These are phyloP conservation scores for Albula glossodonta DNA, from an alignment of 2,113 vertebrate genomes.

Conservation along the genomic window DNA sequence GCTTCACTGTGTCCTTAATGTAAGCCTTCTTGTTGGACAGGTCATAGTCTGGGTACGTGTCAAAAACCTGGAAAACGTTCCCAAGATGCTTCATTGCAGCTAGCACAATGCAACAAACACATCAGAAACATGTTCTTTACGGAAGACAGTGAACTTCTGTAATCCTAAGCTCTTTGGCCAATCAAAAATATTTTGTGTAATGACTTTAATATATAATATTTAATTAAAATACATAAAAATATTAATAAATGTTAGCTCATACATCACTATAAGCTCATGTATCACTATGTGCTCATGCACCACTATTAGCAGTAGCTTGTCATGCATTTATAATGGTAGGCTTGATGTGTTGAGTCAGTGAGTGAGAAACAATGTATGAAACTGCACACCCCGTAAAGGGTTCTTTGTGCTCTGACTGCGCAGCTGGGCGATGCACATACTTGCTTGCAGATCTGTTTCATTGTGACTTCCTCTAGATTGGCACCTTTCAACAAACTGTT, in stretches of 20 bases:
- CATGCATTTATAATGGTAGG: too few relatives aligned
- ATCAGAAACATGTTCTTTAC: background rate
- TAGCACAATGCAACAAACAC: background rate
- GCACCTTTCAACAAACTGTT: constrained; percentile 82
- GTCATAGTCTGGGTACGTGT: constrained; percentile 86
- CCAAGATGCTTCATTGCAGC: background rate
- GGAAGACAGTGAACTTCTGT: background rate
- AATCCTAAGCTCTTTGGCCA: too few relatives aligned
- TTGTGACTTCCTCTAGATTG: constrained; percentile 92
- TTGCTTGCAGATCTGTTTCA: constrained; percentile 94
- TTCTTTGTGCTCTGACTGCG: background rate
- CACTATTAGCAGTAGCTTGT: too few relatives aligned
- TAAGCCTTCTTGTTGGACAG: constrained; percentile 86
- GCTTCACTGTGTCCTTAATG: constrained; percentile 91
- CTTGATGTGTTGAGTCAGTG: background rate
- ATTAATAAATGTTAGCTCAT: too few relatives aligned
- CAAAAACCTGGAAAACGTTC: constrained; percentile 79
- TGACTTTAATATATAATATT: too few relatives aligned
- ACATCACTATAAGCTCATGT: too few relatives aligned
- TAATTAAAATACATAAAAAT: too few relatives aligned
- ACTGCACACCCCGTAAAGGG: background rate
- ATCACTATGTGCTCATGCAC: too few relatives aligned
- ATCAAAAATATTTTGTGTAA: background rate
- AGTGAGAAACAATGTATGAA: background rate
- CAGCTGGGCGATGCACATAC: constrained; percentile 54